Evolutionary conservation across 2,113 vertebrate genomes (phyloP), one percentile per base, ranked within the genome.

Genomic region (Paraplagusia blochii): DNA sequence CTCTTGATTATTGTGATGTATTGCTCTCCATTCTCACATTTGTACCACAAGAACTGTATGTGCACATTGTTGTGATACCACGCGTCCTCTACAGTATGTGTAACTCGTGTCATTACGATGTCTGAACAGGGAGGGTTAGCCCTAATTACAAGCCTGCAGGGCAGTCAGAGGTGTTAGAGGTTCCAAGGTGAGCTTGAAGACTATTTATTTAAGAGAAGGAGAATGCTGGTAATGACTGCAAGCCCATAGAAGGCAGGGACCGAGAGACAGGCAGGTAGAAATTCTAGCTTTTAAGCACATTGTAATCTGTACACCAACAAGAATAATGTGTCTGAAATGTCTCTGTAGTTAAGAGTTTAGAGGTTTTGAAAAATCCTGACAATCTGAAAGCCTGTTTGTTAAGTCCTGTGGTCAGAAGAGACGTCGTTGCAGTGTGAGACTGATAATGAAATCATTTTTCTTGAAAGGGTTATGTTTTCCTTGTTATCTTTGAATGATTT

Each of bases 161-260:
- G 58, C 51, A 5, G 49, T 53, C 74, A 1, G 17, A 63, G 75
- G 74, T 69, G 58, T 51, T 50, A 36, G 48, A 79, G 77, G 67
- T 68, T 53, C 68, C 70, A 29, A 43, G 69, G 50, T 66, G 74
- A 79, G 66, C 65, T 71, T 22, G 47, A 12, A 53, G 51, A 62
- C 54, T 69, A 55, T 83, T 74, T 71, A 67, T 57, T 52, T 75
- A 66, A 72, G 11, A 12, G 36, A 40, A n/a, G 29, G 77, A 80
- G 77, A 87, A 85, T 89, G 80, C 29, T 16, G 76, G 63, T 84
- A 89, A 85, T 88, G 80, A 78, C 69, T 65, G 65, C 76, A 63
- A 63, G 36, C 49, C 51, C 46, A 49, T 44, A 17, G 60, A 56
- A 43, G 17, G 33, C 46, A 51, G 2, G 0, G 46, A 11, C 59